Base-by-base conservation (phyloP, 2,113 vertebrate species). In the Plectropomus leopardus region DNA sequence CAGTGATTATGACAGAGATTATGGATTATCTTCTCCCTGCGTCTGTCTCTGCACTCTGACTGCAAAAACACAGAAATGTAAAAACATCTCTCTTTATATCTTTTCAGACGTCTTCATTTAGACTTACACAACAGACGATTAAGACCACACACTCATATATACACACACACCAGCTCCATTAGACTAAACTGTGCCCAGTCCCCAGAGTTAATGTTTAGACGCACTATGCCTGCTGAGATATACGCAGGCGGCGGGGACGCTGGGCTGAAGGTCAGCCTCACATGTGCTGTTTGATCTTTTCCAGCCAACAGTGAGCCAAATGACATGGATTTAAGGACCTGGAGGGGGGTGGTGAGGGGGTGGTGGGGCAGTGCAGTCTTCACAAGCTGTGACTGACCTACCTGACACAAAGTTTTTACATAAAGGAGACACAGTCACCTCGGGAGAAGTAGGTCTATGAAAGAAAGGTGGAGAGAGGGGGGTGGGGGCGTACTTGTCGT, bases 181-280 rank as follows among this genome's bases (percentile, higher is more conserved):
- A 92, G 90, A 92, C 92, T 89, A 90, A 92, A 88, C 84, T 87
- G 86, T 87, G 82, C 77, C 76, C 85, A 30, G 67, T 74, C 83
- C 67, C 24, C 23, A 77, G 80, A 89, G 94, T 93, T 94, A 94
- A 94, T 94, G 92, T 94, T 93, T 94, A 94, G 89, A 91, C 90
- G 77, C 76, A 73, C 82, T 86, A 72, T 66, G 88, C 74, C 75
- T 85, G 86, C 80, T 78, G 86, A 89, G 92, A 92, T 85, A 90
- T 83, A 87, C 68, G 58, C 82, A 71, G 75, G 85, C 47, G 1
- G 80, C 15, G 45, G 67, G 80, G 76, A 75, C 72, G 57, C 71
- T 42, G 77, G 87, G 84, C 90, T 93, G 92, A 94, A 94, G 92
- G 92, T 94, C 94, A 91, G 74, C 54, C 70, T 70, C 74, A 68